A percentile compares a stretch with the other conserved stretches of the same genome.
Conservation (phyloP, 2,113 vertebrate species). For the Burhinus bistriatus region DNA sequence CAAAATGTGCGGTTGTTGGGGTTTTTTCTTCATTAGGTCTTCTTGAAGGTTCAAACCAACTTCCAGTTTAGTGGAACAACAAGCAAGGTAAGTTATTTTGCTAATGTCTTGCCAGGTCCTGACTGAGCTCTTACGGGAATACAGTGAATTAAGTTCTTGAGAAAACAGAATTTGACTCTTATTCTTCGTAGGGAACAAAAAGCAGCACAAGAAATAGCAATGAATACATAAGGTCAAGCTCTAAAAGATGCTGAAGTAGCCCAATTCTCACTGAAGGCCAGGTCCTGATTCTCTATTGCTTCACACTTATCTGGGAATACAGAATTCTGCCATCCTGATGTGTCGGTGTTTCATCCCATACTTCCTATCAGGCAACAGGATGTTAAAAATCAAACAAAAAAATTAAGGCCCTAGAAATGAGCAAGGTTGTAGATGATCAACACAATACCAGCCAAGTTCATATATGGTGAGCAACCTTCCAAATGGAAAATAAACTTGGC, state of each 20-base stretch:
- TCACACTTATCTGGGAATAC: not conserved
- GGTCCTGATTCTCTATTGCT: not conserved
- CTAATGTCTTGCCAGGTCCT: not conserved
- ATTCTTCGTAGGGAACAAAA: not conserved
- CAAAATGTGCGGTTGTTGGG: not conserved
- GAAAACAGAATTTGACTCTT: not conserved
- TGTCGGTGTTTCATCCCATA: not conserved
- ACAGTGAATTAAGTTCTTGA: not conserved
- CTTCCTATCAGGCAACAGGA: not conserved
- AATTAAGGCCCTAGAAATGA: not conserved
- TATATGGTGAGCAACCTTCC: not conserved
- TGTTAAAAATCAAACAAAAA: not conserved
- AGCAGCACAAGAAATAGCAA: not conserved
- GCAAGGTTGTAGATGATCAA: not conserved
- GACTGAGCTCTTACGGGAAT: not conserved
- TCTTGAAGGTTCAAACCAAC: not conserved
- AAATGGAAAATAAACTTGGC: not conserved
- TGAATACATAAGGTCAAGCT: not conserved
- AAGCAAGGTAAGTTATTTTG: not conserved
- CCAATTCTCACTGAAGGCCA: not conserved
- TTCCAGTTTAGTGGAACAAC: not conserved
- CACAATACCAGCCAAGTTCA: not conserved
- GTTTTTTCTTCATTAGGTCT: not conserved
- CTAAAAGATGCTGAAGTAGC: not conserved
- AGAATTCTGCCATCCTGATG: not conserved